Conservation (phyloP, 2,797 vertebrate species). For the Semotilus atromaculatus region DNA sequence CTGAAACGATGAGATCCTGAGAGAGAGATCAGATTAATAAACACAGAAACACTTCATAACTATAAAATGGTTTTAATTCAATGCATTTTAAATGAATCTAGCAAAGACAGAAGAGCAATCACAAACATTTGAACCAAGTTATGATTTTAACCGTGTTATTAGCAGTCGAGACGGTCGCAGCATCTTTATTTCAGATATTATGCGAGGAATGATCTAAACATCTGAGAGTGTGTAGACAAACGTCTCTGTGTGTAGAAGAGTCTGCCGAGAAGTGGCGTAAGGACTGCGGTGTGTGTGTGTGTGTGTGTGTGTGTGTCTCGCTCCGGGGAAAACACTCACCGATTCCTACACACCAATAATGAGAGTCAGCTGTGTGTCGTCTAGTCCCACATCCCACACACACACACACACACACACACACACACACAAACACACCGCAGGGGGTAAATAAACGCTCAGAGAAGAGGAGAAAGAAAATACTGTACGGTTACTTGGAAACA, state of each 20-base stretch:
- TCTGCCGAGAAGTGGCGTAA: conserved; percentile 43
- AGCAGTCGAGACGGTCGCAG: not conserved
- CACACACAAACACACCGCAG: conserved; percentile 59
- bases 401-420: conserved; percentile 61
- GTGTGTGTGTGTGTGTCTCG: conserved; percentile 31
- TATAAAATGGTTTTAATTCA: conserved; percentile 65
- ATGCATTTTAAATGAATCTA: conserved; percentile 48
- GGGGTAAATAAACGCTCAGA: conserved; percentile 17
- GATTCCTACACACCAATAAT: conserved; percentile 95
- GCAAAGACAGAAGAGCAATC: conserved; percentile 60
- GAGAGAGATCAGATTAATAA: conserved; percentile 28
- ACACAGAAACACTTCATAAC: conserved; percentile 27
- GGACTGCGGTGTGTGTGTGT: conserved; percentile 10
- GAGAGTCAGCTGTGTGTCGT: conserved; percentile 87
- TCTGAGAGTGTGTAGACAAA: conserved; percentile 5
- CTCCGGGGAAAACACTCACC: conserved; percentile 71
- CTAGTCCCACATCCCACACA: conserved; percentile 56
- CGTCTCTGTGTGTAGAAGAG: not conserved
- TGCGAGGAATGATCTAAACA: conserved; percentile 10
- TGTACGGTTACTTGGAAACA: not conserved
- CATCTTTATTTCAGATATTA: conserved; percentile 15
- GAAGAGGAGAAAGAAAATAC: not conserved
- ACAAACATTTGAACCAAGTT: not conserved
- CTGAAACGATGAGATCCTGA: not conserved
- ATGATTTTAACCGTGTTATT: not conserved